phyloP scores from a whole-genome alignment of 92 coral and sea anemone species.

The Palythoa grandis region DNA sequence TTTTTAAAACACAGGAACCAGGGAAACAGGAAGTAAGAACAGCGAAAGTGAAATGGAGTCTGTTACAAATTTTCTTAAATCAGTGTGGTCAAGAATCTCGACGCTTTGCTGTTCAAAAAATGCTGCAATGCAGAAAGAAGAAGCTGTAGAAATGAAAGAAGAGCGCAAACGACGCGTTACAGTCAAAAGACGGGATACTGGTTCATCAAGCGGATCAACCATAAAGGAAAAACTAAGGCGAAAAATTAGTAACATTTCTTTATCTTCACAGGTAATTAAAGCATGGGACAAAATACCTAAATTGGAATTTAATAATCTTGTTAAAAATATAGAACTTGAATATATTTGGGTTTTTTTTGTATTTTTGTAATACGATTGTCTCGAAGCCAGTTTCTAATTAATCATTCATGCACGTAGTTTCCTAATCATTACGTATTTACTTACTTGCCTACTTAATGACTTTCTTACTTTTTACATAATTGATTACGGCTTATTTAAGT shows the following conservation, averaged over 20 bases:
- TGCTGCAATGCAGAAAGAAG: background rate
- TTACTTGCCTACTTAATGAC: no score
- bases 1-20: constrained; percentile 4
- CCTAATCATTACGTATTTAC: no score
- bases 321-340: background rate
- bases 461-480: no score
- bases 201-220: constrained; percentile 30
- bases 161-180: background rate
- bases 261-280: constrained; percentile 17
- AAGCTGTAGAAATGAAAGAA: background rate
- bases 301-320: background rate
- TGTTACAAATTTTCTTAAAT: background rate
- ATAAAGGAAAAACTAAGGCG: constrained; percentile 38
- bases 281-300: no score
- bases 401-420: no score
- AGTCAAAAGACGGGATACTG: constrained; percentile 16
- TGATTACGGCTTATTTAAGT: no score
- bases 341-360: no score
- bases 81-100: background rate
- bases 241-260: constrained; percentile 28
- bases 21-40: constrained; percentile 21
- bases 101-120: background rate
- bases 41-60: constrained; percentile 36
- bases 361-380: no score
- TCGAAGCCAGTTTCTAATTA: no score